Base-by-base conservation (phyloP, 2,797 vertebrate genomes). In the Agapornis canus region DNA sequence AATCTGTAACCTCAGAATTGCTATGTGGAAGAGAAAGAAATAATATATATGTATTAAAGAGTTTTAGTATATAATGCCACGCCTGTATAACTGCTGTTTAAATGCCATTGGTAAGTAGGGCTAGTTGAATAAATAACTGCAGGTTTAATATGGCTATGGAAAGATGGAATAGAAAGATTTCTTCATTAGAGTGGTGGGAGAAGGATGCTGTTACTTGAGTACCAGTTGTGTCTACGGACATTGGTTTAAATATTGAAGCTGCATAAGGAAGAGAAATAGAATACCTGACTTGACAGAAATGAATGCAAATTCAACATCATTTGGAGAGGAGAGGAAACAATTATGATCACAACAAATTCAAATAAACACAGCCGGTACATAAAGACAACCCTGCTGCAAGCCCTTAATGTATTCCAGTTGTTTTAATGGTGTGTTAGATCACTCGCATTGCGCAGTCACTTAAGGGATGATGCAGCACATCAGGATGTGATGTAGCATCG, bases 391-490 rank as follows among this genome's bases (percentile, higher is more conserved):
- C 20, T 57, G 29, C 27, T 25, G 12, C 5, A 59, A 57, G 18
- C 5, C 11, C 29, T 68, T 52, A 40, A 29, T 0, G 0, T 31
- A 57, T 56, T 8, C 4, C 20, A 5, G 14, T 54, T 54, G 29
- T 39, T 82, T 49, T 48, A 8, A 16, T 61, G 48, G 6, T 15
- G 19, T 48, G 16, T 21, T 71, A 42, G 26, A n/a, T 21, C 52
- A 45, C 6, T 14, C 20, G 6, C 1, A 0, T 15, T n/a, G 48
- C 49, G 59, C 0, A 0, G n/a, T 42, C 20, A n/a, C 43, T 42
- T 57, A 4, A 47, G 31, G 12, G 2, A 6, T 4, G 14, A 10
- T 8, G 14, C 3, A 21, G 21, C 31, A 11, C 0, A 0, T 21
- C 32, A 45, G 21, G 31, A 29, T 37, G 31, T 27, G 47, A 26